Conservation (phyloP, 1,140 invertebrate species). For the Drosophila bipectinata region DNA sequence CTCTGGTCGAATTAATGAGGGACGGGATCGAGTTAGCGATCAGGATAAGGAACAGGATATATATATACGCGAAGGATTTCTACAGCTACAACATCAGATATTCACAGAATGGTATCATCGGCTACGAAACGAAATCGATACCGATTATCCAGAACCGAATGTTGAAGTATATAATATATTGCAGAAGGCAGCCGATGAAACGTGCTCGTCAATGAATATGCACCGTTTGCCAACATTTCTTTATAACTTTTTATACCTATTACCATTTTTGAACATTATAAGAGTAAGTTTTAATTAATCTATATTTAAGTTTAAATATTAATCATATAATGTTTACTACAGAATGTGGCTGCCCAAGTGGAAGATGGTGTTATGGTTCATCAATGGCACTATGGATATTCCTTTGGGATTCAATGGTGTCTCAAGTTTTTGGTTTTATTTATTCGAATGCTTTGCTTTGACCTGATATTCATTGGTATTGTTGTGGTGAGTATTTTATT, state of each 20-base stretch:
- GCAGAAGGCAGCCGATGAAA: conserved; percentile 20
- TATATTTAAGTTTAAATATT: conserved; percentile 10
- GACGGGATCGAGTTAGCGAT: conserved; percentile 43
- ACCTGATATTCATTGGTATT: conserved; percentile 22
- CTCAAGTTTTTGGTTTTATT: conserved; percentile 50
- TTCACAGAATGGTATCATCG: conserved; percentile 51
- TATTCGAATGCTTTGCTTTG: conserved; percentile 39
- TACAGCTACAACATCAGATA: conserved; percentile 64
- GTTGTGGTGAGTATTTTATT: conserved; percentile 33
- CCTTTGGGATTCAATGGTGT: conserved; percentile 47
- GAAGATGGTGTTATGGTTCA: conserved; percentile 66
- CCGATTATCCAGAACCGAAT: conserved; percentile 20
- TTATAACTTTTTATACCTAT: conserved; percentile 60
- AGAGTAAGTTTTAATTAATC: conserved; percentile 41
- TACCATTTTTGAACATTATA: conserved; percentile 65
- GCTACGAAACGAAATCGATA: not conserved
- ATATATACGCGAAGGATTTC: conserved; percentile 68
- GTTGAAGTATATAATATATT: conserved; percentile 47
- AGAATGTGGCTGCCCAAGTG: conserved; percentile 60
- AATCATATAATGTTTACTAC: not conserved
- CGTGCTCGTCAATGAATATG: conserved; percentile 37
- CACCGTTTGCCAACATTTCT: conserved; percentile 52
- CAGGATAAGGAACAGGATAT: conserved; percentile 48
- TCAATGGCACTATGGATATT: conserved; percentile 73
- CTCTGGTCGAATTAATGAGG: conserved; percentile 46